phyloP scores from a whole-genome alignment of 2,797 vertebrate genomes.

The Mareca strepera region DNA sequence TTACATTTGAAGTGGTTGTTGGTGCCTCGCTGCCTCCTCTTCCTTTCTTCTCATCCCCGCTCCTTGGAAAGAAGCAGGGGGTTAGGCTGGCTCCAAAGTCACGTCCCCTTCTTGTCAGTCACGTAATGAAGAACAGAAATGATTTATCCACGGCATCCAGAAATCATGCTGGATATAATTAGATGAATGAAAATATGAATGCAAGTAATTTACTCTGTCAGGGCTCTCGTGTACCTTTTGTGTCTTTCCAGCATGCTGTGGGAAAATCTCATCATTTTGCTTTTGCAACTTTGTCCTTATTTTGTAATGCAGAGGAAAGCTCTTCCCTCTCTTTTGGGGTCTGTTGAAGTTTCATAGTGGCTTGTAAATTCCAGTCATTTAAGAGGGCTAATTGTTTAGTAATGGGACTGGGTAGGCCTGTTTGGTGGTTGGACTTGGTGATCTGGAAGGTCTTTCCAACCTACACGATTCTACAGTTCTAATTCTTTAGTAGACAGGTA shows the following conservation, averaged over 20 bases:
- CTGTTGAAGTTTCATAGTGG: background rate
- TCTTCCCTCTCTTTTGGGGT: background rate
- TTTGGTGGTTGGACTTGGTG: background rate
- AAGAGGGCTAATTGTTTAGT: background rate
- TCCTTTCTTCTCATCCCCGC: rapidly evolving
- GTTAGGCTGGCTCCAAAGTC: background rate
- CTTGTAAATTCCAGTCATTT: background rate
- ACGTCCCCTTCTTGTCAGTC: background rate
- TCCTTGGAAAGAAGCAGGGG: background rate
- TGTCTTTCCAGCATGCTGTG: background rate
- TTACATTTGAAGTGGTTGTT: background rate
- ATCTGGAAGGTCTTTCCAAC: background rate
- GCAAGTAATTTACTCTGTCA: background rate
- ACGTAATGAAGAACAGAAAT: background rate
- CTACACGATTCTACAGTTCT: background rate
- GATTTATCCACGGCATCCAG: background rate
- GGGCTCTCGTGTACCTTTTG: background rate
- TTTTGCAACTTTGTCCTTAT: rapidly evolving
- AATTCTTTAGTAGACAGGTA: background rate
- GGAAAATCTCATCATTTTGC: background rate
- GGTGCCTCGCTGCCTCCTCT: background rate
- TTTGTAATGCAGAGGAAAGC: background rate
- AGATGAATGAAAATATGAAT: background rate
- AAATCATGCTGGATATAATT: background rate
- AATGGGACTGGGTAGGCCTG: background rate